Conservation (phyloP, 2,888 invertebrate genomes). For the Malthinus flaveolus region DNA sequence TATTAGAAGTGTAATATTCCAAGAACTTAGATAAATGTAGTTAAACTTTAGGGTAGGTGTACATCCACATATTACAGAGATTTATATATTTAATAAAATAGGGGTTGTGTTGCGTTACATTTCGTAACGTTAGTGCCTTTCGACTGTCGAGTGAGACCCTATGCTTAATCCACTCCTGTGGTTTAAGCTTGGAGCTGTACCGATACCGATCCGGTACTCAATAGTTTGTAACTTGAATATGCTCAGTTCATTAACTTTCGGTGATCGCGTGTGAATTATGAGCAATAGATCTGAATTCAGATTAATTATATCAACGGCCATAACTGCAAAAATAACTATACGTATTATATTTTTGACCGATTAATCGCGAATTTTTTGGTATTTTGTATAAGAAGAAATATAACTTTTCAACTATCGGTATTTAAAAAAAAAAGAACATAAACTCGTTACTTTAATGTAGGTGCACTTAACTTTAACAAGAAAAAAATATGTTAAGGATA, state of each 20-base stretch:
- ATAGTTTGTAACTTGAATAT: constrained; percentile 33
- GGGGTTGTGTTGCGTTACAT: constrained; percentile 54
- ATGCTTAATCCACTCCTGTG: constrained; percentile 34
- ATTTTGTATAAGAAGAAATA: constrained; percentile 7
- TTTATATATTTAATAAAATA: constrained; percentile 48
- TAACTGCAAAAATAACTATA: constrained; percentile 44
- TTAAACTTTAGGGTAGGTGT: constrained; percentile 45
- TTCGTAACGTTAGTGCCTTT: constrained; percentile 56
- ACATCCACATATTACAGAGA: constrained; percentile 53
- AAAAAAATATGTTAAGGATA: background rate
- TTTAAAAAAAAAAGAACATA: constrained; percentile 1
- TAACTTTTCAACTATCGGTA: background rate
- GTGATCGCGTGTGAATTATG: constrained; percentile 38
- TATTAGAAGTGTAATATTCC: constrained; percentile 21
- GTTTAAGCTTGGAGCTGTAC: constrained; percentile 39
- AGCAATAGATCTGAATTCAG: constrained; percentile 56
- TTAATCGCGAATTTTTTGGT: constrained; percentile 23
- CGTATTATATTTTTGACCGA: constrained; percentile 35
- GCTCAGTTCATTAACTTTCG: constrained; percentile 35
- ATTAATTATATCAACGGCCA: constrained; percentile 49
- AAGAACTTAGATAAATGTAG: constrained; percentile 34
- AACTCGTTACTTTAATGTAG: background rate
- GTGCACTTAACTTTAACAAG: background rate
- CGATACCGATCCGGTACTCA: constrained; percentile 45
- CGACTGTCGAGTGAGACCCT: constrained; percentile 56